These are phyloP conservation scores for Erynnis tages DNA, from an alignment of 2,888 invertebrate genomes.

Conservation along the genomic window DNA sequence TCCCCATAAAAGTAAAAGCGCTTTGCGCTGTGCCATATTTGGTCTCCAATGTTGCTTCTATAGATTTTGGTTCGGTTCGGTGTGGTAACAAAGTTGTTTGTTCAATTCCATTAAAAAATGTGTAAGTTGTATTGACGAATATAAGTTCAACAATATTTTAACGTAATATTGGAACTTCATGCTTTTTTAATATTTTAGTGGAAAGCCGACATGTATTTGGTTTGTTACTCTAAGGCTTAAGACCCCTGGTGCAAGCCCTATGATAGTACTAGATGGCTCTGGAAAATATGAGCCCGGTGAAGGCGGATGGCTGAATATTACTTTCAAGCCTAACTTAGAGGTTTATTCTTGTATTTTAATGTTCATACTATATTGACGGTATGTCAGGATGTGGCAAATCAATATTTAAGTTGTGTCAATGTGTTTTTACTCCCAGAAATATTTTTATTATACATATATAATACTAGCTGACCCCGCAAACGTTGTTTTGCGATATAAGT, in stretches of 20 bases:
- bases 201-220: slow-evolving; percentile 81
- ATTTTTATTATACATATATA: no score
- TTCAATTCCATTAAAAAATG: slow-evolving; percentile 79
- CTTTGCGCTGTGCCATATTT: slow-evolving; percentile 82
- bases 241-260: slow-evolving; percentile 53
- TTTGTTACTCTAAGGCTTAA: slow-evolving; percentile 62
- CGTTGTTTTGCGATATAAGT: no score
- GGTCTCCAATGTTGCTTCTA: slow-evolving; percentile 54
- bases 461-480: no score
- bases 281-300: slow-evolving; percentile 76
- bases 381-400: no score
- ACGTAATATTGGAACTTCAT: no score
- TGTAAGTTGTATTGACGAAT: slow-evolving; percentile 62
- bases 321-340: slow-evolving; percentile 80
- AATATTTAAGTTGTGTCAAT: no score
- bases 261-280: slow-evolving; percentile 59
- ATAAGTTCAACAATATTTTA: no score
- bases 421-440: no score
- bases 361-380: no score
- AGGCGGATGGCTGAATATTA: slow-evolving; percentile 74
- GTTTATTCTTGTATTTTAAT: slow-evolving; percentile 41
- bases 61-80: slow-evolving; percentile 81
- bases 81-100: slow-evolving; percentile 81
- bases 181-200: slow-evolving; percentile 57
- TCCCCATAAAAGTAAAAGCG: slow-evolving; percentile 80